phyloP scores from a whole-genome alignment of 2,797 vertebrate species.

The Tapirus indicus region DNA sequence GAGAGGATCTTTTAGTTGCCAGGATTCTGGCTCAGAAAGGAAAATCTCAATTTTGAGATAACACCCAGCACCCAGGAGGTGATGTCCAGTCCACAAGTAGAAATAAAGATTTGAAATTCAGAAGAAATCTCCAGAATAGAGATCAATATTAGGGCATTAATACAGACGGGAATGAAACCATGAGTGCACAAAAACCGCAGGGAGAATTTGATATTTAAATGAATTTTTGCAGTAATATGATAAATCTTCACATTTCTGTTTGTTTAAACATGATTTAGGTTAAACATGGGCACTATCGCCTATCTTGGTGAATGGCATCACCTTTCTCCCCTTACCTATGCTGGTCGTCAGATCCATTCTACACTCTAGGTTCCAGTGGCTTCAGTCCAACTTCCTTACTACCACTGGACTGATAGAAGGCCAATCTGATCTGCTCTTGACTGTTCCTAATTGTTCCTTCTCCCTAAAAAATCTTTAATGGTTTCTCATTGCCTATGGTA shows the following conservation, averaged over 20 bases:
- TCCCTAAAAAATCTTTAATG: background rate
- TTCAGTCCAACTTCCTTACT: background rate
- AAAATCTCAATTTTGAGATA: background rate
- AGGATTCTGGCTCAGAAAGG: background rate
- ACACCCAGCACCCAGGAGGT: background rate
- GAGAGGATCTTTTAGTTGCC: background rate
- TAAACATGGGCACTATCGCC: background rate
- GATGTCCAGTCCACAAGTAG: background rate
- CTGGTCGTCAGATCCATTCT: background rate
- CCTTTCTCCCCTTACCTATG: background rate
- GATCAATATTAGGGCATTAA: background rate
- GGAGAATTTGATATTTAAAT: background rate
- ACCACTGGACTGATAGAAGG: background rate
- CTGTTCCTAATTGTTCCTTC: background rate
- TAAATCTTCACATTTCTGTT: background rate
- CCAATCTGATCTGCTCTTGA: background rate
- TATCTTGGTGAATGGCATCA: background rate
- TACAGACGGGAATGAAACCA: background rate
- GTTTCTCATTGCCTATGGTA: background rate
- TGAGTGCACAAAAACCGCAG: background rate
- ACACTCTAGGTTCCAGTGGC: background rate
- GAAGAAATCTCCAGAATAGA: background rate
- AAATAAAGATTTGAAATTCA: background rate
- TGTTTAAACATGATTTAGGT: background rate
- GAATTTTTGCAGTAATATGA: background rate